phyloP scores from a whole-genome alignment of 2,113 vertebrate species.

The Callaeas wilsoni region DNA sequence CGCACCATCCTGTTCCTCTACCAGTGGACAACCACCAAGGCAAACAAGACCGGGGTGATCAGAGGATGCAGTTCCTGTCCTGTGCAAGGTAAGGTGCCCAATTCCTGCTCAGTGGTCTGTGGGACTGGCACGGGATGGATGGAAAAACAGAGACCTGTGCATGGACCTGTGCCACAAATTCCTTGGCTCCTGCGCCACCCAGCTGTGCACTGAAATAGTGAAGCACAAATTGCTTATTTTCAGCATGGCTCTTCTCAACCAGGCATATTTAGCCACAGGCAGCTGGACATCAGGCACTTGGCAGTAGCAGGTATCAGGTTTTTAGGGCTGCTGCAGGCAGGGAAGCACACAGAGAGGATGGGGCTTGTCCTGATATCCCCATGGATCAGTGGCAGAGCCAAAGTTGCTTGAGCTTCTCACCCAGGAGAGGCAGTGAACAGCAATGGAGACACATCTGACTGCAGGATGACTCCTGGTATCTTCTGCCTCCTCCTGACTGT shows the following conservation, averaged over 20 bases:
- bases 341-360: neutral
- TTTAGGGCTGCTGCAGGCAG: neutral
- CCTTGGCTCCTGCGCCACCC: neutral
- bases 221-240: neutral
- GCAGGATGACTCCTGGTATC: neutral
- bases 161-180: neutral
- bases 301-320: neutral
- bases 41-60: constrained; percentile 20
- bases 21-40: constrained; percentile 25
- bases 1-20: constrained; percentile 20
- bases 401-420: neutral
- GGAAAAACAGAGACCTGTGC: neutral
- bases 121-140: neutral
- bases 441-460: neutral
- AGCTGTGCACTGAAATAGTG: neutral
- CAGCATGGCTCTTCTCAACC: rapidly evolving
- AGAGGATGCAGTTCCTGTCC: constrained; percentile 22
- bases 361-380: neutral
- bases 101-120: neutral
- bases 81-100: neutral
- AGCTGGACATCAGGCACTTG: neutral
- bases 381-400: neutral
- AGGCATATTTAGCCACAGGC: neutral
- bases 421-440: neutral
- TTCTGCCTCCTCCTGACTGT: neutral